Percentiles rank a stretch among this genome's conserved stretches.
Conservation (phyloP, 2,888 invertebrate genomes). For the Coleophora flavipennella region DNA sequence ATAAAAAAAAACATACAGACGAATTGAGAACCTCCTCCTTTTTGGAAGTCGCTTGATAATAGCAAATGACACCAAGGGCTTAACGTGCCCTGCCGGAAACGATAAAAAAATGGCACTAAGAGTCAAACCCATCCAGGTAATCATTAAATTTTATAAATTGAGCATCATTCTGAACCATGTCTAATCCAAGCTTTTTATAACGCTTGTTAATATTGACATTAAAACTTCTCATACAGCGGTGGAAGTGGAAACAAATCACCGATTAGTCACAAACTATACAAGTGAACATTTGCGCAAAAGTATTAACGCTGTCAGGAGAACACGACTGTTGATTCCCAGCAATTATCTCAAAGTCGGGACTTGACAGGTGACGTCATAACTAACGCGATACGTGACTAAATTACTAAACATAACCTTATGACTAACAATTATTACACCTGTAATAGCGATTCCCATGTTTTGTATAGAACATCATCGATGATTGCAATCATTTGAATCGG, state of each 20-base stretch:
- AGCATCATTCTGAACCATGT: no score
- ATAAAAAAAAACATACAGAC: no score
- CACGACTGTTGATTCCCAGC: conserved; percentile 37
- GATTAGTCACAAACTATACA: conserved; percentile 53
- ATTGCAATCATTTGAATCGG: conserved; percentile 7
- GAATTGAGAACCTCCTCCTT: no score
- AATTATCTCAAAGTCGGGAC: conserved; percentile 42
- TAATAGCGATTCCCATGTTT: conserved; percentile 15
- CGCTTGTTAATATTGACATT: no score
- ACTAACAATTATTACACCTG: conserved; percentile 24
- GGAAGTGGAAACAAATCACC: conserved; percentile 38
- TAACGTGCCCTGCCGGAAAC: no score
- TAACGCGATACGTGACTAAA: conserved; percentile 31
- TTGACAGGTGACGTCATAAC: conserved; percentile 32
- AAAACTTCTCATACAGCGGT: conserved; percentile 13
- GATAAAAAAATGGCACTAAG: no score
- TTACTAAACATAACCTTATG: conserved; percentile 38
- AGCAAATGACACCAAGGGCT: no score
- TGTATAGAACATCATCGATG: conserved; percentile 3
- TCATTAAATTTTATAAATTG: no score
- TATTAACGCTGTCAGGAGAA: conserved; percentile 40
- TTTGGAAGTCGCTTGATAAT: no score
- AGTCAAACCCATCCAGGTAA: no score
- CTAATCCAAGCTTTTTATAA: no score
- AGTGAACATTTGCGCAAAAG: conserved; percentile 48